Base-by-base conservation (phyloP, 2,113 vertebrate genomes). In the Mystacornis crossleyi region DNA sequence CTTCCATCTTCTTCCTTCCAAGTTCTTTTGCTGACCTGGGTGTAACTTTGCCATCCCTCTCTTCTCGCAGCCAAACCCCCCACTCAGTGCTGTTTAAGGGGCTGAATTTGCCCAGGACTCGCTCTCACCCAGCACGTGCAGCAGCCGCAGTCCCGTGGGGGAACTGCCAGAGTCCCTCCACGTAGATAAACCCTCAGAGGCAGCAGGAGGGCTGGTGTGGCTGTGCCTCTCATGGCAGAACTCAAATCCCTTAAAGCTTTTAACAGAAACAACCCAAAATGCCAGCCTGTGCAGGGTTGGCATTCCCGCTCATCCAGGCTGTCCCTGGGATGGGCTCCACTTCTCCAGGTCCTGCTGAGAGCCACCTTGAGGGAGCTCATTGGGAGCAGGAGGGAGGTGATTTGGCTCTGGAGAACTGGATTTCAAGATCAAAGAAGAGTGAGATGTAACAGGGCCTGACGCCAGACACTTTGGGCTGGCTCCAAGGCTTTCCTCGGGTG, bases 41-140 rank as follows among this genome's bases (percentile, higher is more conserved):
- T 2, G 5, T 29, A 53, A 31, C 38, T 51, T 83, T 66, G 47
- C 53, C 16, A 4, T 16, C 33, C 62, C 15, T 5, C 24, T 58
- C 20, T 20, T 36, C 48, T 40, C 51, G 69, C 48, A 60, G 69
- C 57, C 51, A 42, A 36, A 62, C 33, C 10, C 31, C 12, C 2
- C 5, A 16, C 36, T 45, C 5, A 0, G 10, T n/a, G 28, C 26
- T 79, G 25, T 50, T 57, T 5, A 47, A 85, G 40, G 61, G 53
- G 54, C 18, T 12, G 2, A 65, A 58, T 64, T 53, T 80, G 54
- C 74, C 34, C 38, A 47, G 47, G 15, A n/a, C 4, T 29, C 34
- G 28, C 57, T 61, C 50, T 66, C 43, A 48, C 3, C 6, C 66
- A 84, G 40, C 0, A 0, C 0, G 0, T 24, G 36, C 53, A 60